Evolutionary conservation across 2,888 invertebrate genomes (phyloP).

Genomic region (Cotesia congregata): DNA sequence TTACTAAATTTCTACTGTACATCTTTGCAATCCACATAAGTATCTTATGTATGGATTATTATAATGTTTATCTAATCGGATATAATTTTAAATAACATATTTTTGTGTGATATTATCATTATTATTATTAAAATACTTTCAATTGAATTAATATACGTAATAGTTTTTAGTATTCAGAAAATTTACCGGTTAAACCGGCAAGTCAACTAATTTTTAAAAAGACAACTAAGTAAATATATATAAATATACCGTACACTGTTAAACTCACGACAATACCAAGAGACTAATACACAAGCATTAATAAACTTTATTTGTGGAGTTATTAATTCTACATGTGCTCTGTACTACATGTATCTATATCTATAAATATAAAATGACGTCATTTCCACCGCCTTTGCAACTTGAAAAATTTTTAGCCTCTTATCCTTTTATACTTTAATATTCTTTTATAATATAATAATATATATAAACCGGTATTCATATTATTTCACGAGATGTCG

Average conservation of each 20-base stretch:
- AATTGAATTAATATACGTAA: not conserved
- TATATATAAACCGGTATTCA: conserved; percentile 33
- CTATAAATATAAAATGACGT: conserved; percentile 47
- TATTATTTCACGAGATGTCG: conserved; percentile 36
- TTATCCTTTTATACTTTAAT: not conserved
- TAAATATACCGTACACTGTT: not conserved
- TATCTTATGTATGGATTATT: too few relatives aligned
- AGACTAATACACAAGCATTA: too few relatives aligned
- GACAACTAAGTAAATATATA: too few relatives aligned
- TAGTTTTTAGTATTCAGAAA: not conserved
- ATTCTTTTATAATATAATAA: conserved; percentile 7
- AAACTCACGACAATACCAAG: too few relatives aligned
- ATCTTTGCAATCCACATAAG: too few relatives aligned
- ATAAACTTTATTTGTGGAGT: too few relatives aligned
- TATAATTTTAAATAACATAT: too few relatives aligned
- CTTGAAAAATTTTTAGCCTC: not conserved
- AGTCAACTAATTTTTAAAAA: conserved; percentile 16
- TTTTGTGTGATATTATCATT: too few relatives aligned
- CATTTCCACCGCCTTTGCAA: conserved; percentile 58
- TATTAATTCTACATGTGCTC: too few relatives aligned
- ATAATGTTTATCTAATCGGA: too few relatives aligned
- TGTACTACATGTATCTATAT: conserved; percentile 4
- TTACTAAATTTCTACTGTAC: too few relatives aligned
- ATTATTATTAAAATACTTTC: not conserved
- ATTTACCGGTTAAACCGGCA: conserved; percentile 7